These are phyloP conservation scores for Kryptopterus vitreolus DNA, from an alignment of 2,797 vertebrate species.

Conservation along the genomic window DNA sequence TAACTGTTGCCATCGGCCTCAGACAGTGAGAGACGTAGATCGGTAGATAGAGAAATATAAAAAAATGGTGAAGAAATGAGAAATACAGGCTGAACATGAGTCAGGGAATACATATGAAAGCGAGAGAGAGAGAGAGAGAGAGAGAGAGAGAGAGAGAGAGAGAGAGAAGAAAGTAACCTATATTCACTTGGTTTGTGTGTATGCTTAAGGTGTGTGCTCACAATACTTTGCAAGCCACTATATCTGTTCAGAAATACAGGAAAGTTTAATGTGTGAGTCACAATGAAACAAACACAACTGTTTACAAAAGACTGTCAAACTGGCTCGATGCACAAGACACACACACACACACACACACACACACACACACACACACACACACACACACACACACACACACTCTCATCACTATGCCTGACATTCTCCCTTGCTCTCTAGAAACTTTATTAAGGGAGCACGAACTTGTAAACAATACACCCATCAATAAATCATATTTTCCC, in stretches of 20 bases:
- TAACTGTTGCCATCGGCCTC: background rate
- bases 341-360: constrained; percentile 27
- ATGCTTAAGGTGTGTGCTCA: constrained; percentile 75
- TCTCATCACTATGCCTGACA: constrained; percentile 1
- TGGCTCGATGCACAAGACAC: constrained; percentile 66
- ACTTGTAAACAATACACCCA: constrained; percentile 54
- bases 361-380: constrained; percentile 46
- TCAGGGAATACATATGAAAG: background rate
- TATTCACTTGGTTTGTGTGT: constrained; percentile 63
- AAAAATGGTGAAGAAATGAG: background rate
- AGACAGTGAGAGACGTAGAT: background rate
- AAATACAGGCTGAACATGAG: background rate
- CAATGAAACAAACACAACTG: constrained; percentile 71
- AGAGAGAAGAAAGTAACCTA: background rate
- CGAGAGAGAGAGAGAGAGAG: background rate
- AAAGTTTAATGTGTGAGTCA: constrained; percentile 76
- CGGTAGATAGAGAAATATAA: background rate
- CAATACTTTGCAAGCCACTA: constrained; percentile 73
- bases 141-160: background rate
- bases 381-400: constrained; percentile 45
- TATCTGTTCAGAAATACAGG: constrained; percentile 69
- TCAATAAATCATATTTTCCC: constrained; percentile 51
- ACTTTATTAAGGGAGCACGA: constrained; percentile 65
- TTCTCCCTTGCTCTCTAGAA: constrained; percentile 36
- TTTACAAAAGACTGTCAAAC: constrained; percentile 70